Percentiles rank a stretch among this genome's conserved stretches.
These are phyloP conservation scores for Merops nubicus DNA, from an alignment of 2,113 vertebrate genomes.

Conservation along the genomic window DNA sequence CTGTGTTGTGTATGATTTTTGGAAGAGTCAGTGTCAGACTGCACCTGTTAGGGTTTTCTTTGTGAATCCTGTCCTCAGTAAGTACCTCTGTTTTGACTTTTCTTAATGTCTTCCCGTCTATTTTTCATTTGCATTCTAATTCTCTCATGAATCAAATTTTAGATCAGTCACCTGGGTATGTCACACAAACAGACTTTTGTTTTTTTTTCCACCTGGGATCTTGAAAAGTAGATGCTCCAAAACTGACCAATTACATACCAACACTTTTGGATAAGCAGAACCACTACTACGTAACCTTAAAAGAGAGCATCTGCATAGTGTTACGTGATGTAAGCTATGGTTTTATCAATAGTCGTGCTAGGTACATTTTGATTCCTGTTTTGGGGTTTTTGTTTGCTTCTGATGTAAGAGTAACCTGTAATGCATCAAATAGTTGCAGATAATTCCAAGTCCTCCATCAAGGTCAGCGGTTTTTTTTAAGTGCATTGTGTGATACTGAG, in stretches of 20 bases:
- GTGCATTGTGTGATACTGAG: neutral
- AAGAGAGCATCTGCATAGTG: neutral
- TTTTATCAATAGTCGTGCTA: neutral
- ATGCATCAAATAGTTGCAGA: neutral
- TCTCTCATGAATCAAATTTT: neutral
- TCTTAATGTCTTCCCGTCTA: neutral
- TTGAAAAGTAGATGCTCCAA: neutral
- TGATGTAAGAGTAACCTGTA: neutral
- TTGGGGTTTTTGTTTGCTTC: neutral
- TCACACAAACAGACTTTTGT: neutral
- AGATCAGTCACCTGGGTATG: neutral
- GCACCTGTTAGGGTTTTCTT: neutral
- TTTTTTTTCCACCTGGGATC: neutral
- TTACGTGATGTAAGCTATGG: neutral
- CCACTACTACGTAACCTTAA: neutral
- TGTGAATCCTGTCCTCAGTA: neutral
- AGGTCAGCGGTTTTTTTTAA: neutral
- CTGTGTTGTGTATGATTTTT: neutral
- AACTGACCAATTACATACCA: neutral
- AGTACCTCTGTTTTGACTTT: neutral
- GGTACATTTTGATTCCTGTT: neutral
- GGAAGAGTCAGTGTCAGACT: neutral
- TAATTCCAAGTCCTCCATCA: neutral
- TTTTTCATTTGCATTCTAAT: neutral
- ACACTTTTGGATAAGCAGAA: neutral